Base-by-base conservation (phyloP, 2,797 vertebrate species). In the Parauchenoglanis ngamensis region DNA sequence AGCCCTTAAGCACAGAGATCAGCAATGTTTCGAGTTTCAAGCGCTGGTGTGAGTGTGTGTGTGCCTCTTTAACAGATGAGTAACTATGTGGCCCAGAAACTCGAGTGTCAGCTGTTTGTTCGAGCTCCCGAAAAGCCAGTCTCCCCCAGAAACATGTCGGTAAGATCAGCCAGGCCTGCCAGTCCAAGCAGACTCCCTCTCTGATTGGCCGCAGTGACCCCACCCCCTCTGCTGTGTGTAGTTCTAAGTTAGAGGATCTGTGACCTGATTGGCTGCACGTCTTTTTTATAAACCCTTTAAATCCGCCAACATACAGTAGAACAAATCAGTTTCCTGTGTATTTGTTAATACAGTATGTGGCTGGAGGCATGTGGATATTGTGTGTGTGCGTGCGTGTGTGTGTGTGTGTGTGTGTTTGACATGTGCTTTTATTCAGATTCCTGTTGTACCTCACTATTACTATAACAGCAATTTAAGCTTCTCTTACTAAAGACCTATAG, bases 31-130 rank as follows among this genome's bases (percentile, higher is more conserved):
- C 44, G 4, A 83, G 44, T 83, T 67, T 72, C 35, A 17, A 80
- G 75, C n/a, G 44, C n/a, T 86, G 35, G 87, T 87, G 80, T 87
- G 67, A 84, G 85, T 89, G 86, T 86, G 76, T 94, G 90, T 95
- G 92, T 95, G 92, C 95, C 94, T 95, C 94, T 92, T 94, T 89
- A 85, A 91, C 95, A 96, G 96, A 96, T 96, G 94, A 96, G 95
- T 96, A 96, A 95, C 95, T 95, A 94, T 96, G 94, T 97, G 94
- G 95, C 95, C 94, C 96, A 96, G 95, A 96, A 95, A 96, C 95
- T 95, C 95, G 96, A 97, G 94, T 95, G 93, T 94, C 95, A 96
- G 90, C 93, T 96, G 94, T 96, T 96, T 95, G 96, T 96, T 94
- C 96, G 95, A 76, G 93, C 95, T 89, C 92, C 88, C 87, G 95